Evolutionary conservation across 2,113 vertebrate genomes (phyloP), one percentile per base, ranked within the genome.

Genomic region (Pelvicachromis taeniatus): DNA sequence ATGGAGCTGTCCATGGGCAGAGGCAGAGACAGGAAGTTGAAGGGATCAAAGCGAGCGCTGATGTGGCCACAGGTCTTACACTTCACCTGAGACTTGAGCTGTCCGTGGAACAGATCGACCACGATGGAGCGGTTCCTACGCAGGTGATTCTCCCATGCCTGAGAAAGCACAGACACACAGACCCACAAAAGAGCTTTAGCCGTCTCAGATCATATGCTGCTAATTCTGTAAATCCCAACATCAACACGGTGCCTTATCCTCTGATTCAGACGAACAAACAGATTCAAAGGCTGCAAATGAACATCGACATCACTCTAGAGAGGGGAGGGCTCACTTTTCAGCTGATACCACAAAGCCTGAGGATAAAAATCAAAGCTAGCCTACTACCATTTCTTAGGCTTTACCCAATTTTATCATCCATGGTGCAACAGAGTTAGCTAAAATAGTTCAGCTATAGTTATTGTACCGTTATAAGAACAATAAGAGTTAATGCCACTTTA

Each of bases 1-100:
- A 99, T 99, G 90, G 97, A 99, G 95, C 98, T 99, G 93, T 99
- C 99, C 99, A 99, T 99, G 84, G 99, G 99, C 78, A 99, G 96
- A 58, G 99, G 99, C 81, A 99, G 95, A 10, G 99, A 99, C 80
- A 99, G 96, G 95, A 99, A 99, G 96, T 99, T 99, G 89, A 99
- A 99, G 78, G 99, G 99, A 90, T 99, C 99, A 52, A 99, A 99
- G 84, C 99, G 97, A 59, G 98, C 98, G 77, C 99, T 99, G 93
- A 99, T 98, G 93, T 99, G 99, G 10, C 98, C 98, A 55, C 99
- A 99, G 9, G 98, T 99, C 95, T 99, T 99, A 90, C 99, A 99
- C 93, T 98, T 99, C 23, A 99, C 99, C 96, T 99, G 98, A 52
- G 98, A 99, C 91, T 98, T 98, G 85, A 99, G 97, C 94, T 99